Evolutionary conservation across 1,140 invertebrate species (phyloP).

Genomic region (Euura saliciscinereae): DNA sequence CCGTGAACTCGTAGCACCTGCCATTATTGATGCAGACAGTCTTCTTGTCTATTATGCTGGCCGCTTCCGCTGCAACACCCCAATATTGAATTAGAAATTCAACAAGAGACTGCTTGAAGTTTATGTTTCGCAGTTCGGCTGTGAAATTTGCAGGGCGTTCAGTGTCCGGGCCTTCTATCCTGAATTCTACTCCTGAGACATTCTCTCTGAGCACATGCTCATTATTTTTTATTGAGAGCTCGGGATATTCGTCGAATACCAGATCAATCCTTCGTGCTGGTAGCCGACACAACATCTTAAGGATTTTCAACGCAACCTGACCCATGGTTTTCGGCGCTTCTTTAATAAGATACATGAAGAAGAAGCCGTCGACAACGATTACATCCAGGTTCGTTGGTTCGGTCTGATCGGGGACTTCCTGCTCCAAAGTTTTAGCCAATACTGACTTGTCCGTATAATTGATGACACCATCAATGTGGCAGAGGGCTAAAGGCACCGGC

Average conservation of each 20-base stretch:
- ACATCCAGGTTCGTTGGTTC: neutral
- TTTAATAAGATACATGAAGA: neutral
- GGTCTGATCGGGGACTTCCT: neutral
- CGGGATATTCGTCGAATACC: slow-evolving; percentile 23
- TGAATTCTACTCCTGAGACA: too few relatives aligned
- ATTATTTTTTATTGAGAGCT: slow-evolving; percentile 25
- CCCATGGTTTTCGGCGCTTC: slow-evolving; percentile 8
- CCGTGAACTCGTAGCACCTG: slow-evolving; percentile 27
- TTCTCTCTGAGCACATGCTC: slow-evolving; percentile 14
- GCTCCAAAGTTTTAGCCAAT: slow-evolving; percentile 8
- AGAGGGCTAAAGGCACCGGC: slow-evolving; percentile 26
- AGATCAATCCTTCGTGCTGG: slow-evolving; percentile 10
- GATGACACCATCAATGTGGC: slow-evolving; percentile 30
- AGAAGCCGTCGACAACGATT: neutral
- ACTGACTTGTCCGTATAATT: slow-evolving; percentile 28
- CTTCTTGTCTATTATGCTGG: slow-evolving; percentile 32
- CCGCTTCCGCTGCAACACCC: slow-evolving; percentile 28
- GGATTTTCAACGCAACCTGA: slow-evolving; percentile 18
- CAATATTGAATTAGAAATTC: slow-evolving; percentile 35
- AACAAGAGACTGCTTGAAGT: slow-evolving; percentile 26
- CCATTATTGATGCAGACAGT: slow-evolving; percentile 36
- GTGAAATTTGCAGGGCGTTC: slow-evolving; percentile 26
- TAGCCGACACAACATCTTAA: neutral
- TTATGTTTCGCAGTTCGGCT: slow-evolving; percentile 33
- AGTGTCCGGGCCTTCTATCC: slow-evolving; percentile 19